Evolutionary conservation across 2,797 vertebrate genomes (phyloP).

Genomic region (Anguilla megastoma): DNA sequence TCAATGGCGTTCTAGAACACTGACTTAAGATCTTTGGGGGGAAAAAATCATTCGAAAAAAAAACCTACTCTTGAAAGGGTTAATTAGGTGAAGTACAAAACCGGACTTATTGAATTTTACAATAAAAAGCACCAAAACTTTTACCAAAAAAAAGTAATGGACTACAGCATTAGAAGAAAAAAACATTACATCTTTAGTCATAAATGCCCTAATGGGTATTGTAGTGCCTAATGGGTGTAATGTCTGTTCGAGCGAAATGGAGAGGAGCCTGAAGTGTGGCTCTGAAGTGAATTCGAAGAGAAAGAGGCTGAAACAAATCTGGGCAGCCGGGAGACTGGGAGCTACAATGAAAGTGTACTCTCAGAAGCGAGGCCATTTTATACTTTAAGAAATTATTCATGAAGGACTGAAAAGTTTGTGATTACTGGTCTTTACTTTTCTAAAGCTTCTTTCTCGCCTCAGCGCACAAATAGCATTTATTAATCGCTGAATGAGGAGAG

Average conservation of each 20-base stretch:
- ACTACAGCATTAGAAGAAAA: neutral
- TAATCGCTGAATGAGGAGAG: neutral
- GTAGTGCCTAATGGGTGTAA: neutral
- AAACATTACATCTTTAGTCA: neutral
- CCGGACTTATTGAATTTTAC: neutral
- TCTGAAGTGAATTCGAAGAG: neutral
- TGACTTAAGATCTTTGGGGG: too few relatives aligned
- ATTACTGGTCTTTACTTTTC: neutral
- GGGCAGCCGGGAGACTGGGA: neutral
- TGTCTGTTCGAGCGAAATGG: neutral
- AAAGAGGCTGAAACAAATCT: neutral
- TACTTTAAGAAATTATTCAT: neutral
- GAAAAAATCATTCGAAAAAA: too few relatives aligned
- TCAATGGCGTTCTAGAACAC: too few relatives aligned
- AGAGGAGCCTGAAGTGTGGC: neutral
- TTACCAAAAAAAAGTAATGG: neutral
- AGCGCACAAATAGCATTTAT: neutral
- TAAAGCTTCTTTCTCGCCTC: neutral
- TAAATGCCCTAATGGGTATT: neutral
- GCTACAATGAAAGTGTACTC: neutral
- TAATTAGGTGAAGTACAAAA: slow-evolving; percentile 6
- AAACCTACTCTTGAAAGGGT: neutral
- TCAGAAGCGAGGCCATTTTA: neutral
- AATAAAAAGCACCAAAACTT: slow-evolving; percentile 1
- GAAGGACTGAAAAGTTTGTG: neutral